Percentiles rank a stretch among this genome's conserved stretches.
Evolutionary conservation across 1,140 invertebrate genomes (phyloP).

Genomic region (Microplitis mediator): DNA sequence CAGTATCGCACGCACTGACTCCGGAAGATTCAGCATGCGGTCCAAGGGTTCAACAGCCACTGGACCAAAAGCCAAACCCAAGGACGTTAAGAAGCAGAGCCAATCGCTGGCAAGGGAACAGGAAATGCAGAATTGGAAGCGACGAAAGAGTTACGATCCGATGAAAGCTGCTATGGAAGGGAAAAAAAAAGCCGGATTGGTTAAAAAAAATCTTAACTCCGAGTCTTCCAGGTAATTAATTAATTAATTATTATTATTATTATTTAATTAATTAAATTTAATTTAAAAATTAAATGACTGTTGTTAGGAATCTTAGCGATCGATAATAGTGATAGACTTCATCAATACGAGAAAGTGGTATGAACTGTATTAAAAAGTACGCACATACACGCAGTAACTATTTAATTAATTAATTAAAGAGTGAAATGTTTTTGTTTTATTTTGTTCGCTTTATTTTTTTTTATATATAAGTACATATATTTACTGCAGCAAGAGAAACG

Average conservation of each 20-base stretch:
- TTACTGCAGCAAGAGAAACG: not conserved
- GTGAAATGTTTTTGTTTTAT: not conserved
- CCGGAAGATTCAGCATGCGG: constrained; percentile 70
- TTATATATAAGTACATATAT: not conserved
- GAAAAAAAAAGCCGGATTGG: constrained; percentile 62
- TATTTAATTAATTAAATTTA: constrained; percentile 20
- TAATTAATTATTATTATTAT: constrained; percentile 15
- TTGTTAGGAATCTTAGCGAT: constrained; percentile 50
- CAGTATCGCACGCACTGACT: constrained; percentile 66
- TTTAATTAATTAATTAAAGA: constrained; percentile 28
- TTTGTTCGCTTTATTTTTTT: constrained; percentile 26
- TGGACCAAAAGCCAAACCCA: constrained; percentile 23
- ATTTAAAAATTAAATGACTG: constrained; percentile 41
- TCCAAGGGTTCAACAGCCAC: constrained; percentile 41
- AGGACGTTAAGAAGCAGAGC: constrained; percentile 33
- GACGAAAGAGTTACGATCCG: constrained; percentile 88
- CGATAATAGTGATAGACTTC: constrained; percentile 47
- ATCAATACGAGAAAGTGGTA: constrained; percentile 42
- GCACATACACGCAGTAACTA: not conserved
- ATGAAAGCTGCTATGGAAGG: constrained; percentile 85
- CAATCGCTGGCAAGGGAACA: constrained; percentile 66
- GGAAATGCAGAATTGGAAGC: constrained; percentile 91
- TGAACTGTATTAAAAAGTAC: constrained; percentile 25
- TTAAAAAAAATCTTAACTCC: constrained; percentile 40
- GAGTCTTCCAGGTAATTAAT: constrained; percentile 45